These are phyloP conservation scores for Lampris megalopsis DNA, from an alignment of 2,113 vertebrate species.

Conservation along the genomic window DNA sequence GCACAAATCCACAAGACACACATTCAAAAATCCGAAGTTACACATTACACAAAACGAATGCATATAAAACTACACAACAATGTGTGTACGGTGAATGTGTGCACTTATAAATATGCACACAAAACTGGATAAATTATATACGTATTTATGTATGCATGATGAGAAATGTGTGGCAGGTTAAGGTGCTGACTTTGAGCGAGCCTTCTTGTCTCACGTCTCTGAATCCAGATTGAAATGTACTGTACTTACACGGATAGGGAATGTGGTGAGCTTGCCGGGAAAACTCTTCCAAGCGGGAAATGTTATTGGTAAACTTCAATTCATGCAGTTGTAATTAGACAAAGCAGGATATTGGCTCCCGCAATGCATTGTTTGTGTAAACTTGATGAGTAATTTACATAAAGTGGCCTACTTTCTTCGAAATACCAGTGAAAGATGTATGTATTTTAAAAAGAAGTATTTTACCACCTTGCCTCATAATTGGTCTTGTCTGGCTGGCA, in stretches of 20 bases:
- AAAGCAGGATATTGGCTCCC: conserved; percentile 3
- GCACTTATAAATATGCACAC: conserved; percentile 4
- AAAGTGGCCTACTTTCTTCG: conserved; percentile 18
- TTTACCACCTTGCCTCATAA: conserved; percentile 14
- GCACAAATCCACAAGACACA: not conserved
- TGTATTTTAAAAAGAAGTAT: conserved; percentile 23
- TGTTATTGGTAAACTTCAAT: not conserved
- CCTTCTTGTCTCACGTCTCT: conserved; percentile 41
- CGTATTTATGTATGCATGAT: conserved; percentile 57
- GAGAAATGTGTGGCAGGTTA: conserved; percentile 41
- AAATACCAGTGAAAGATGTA: conserved; percentile 2
- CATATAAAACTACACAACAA: not conserved
- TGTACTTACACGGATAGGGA: not conserved
- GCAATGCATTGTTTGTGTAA: not conserved
- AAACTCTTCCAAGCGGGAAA: not conserved
- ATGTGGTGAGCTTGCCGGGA: conserved; percentile 13
- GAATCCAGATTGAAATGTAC: conserved; percentile 8
- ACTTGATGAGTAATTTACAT: conserved; percentile 34
- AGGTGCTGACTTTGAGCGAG: conserved; percentile 45
- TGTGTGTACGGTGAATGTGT: conserved; percentile 7
- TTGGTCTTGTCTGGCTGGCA: conserved; percentile 15
- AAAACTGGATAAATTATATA: conserved; percentile 36
- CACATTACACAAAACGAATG: conserved; percentile 23
- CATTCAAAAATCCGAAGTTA: conserved; percentile 8
- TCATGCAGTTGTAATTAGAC: not conserved